phyloP scores from a whole-genome alignment of 1,140 invertebrate species.

The Papilio dardanus region DNA sequence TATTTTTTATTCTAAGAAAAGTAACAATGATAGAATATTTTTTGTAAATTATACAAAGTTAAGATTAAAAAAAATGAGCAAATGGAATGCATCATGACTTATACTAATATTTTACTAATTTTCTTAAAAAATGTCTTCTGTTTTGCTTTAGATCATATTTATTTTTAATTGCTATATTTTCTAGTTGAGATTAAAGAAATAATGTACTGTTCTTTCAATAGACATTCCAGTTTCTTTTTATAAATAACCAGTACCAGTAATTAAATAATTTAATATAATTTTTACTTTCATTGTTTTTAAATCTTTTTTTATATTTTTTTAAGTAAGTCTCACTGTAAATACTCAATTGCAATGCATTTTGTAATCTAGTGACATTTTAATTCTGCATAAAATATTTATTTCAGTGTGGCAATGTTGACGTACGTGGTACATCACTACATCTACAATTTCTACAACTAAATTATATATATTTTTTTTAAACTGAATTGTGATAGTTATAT shows the following conservation, averaged over 20 bases:
- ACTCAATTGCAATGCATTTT: conserved; percentile 24
- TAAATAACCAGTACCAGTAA: neutral
- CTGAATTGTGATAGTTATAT: conserved; percentile 24
- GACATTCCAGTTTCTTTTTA: neutral
- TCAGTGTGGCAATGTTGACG: conserved; percentile 73
- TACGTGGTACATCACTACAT: conserved; percentile 73
- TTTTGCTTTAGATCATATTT: neutral
- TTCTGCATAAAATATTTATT: conserved; percentile 57
- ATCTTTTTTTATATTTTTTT: neutral
- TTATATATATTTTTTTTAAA: conserved; percentile 29
- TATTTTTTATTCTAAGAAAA: neutral
- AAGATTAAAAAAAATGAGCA: neutral
- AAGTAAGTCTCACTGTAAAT: conserved; percentile 12
- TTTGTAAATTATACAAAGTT: neutral
- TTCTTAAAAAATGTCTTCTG: neutral
- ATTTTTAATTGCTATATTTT: neutral
- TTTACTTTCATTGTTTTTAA: neutral
- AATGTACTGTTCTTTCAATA: neutral
- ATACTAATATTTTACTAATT: conserved; percentile 1
- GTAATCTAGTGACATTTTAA: conserved; percentile 50
- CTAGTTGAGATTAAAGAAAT: neutral
- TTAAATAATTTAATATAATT: neutral
- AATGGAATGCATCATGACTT: neutral
- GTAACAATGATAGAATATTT: neutral
- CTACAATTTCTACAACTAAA: conserved; percentile 49